Conservation (phyloP, 2,113 vertebrate species). For the Equus przewalskii region DNA sequence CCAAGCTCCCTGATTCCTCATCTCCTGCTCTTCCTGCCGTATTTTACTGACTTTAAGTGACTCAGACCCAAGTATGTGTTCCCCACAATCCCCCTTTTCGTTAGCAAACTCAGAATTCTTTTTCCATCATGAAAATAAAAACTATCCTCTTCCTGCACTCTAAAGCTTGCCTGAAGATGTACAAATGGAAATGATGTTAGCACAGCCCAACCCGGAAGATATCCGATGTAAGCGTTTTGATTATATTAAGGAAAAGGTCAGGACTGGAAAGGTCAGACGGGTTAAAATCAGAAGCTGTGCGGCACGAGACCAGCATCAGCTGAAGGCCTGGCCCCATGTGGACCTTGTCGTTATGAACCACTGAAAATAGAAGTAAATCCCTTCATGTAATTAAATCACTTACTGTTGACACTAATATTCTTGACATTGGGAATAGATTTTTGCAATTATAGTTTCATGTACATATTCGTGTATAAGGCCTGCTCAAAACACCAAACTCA, state of each 20-base stretch:
- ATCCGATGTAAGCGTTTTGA: constrained; percentile 35
- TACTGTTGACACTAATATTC: not conserved
- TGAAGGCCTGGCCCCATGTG: not conserved
- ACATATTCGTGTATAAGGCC: not conserved
- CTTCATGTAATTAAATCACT: constrained; percentile 12
- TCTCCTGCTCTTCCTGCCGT: not conserved
- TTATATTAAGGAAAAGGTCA: constrained; percentile 73
- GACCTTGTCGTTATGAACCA: not conserved
- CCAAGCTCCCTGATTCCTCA: not conserved
- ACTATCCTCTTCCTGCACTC: not conserved
- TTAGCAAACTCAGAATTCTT: constrained; percentile 38
- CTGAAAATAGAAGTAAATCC: constrained; percentile 25
- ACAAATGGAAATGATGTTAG: constrained; percentile 72
- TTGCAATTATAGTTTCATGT: constrained; percentile 32
- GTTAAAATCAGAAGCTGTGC: constrained; percentile 16
- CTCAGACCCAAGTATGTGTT: not conserved
- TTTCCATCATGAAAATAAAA: constrained; percentile 52
- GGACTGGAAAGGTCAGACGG: constrained; percentile 29
- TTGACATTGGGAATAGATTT: constrained; percentile 32
- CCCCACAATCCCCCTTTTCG: not conserved
- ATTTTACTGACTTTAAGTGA: not conserved
- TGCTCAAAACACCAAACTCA: constrained; percentile 1
- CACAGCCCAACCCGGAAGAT: not conserved
- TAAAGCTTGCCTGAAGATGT: constrained; percentile 55
- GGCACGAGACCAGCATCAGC: not conserved